Evolutionary conservation across 2,888 invertebrate genomes (phyloP).

Genomic region (Tachina lurida): DNA sequence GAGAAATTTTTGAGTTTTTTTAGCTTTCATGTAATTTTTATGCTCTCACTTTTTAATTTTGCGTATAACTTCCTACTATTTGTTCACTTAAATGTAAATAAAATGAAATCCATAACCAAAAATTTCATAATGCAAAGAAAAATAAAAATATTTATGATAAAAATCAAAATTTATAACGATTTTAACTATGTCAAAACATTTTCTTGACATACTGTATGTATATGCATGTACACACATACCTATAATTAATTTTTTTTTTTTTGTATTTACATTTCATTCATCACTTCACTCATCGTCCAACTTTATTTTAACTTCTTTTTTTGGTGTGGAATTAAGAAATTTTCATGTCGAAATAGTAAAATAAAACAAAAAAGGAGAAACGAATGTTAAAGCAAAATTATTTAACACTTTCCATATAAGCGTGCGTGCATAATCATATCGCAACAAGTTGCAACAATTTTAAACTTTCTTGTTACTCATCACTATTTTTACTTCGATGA

Average conservation of each 20-base stretch:
- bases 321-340: slow-evolving; percentile 1
- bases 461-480: slow-evolving; percentile 51
- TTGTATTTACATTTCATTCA: slow-evolving; percentile 6
- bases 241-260: slow-evolving; percentile 23
- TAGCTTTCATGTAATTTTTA: too few species aligned
- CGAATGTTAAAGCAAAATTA: slow-evolving; percentile 16
- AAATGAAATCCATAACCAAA: too few species aligned
- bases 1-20: too few species aligned
- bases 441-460: slow-evolving; percentile 20
- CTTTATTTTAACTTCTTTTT: slow-evolving; percentile 1
- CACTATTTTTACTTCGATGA: slow-evolving; percentile 8
- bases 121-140: too few species aligned
- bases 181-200: too few species aligned
- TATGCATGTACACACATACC: too few species aligned
- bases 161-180: too few species aligned
- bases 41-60: too few species aligned
- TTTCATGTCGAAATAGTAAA: slow-evolving; percentile 3
- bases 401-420: slow-evolving; percentile 57
- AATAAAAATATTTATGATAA: too few species aligned
- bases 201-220: too few species aligned
- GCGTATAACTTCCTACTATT: too few species aligned
- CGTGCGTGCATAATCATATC: not conserved
- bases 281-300: slow-evolving; percentile 30
- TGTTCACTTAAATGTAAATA: too few species aligned
- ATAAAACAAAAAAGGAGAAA: slow-evolving; percentile 16